These are phyloP conservation scores for Meandrusa payeni DNA, from an alignment of 2,888 invertebrate genomes.

Conservation along the genomic window DNA sequence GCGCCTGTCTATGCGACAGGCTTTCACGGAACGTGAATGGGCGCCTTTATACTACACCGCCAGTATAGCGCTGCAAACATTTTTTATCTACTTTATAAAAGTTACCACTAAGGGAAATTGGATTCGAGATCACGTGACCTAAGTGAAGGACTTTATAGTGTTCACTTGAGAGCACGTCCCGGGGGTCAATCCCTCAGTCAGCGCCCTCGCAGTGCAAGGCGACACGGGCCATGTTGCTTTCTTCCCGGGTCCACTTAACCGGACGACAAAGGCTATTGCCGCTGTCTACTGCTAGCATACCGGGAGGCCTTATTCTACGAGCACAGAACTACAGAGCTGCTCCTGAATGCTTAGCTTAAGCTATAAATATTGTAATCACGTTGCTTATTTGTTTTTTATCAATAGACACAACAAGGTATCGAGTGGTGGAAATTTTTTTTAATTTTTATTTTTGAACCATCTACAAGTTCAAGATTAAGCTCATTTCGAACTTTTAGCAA, in stretches of 20 bases:
- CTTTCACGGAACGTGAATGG: conserved; percentile 69
- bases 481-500: too few relatives aligned
- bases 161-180: too few relatives aligned
- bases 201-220: too few relatives aligned
- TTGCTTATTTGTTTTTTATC: conserved; percentile 42
- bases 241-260: too few relatives aligned
- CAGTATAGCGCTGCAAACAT: conserved; percentile 40
- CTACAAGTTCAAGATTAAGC: too few relatives aligned
- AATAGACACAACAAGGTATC: conserved; percentile 34
- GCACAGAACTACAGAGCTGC: too few relatives aligned
- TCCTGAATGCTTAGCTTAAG: conserved; percentile 61
- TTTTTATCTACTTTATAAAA: conserved; percentile 19
- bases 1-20: conserved; percentile 66
- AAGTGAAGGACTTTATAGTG: conserved; percentile 28
- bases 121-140: conserved; percentile 33
- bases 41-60: conserved; percentile 60
- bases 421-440: background rate
- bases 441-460: too few relatives aligned
- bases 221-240: too few relatives aligned
- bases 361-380: conserved; percentile 63
- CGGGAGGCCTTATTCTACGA: too few relatives aligned
- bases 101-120: conserved; percentile 30
- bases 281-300: too few relatives aligned
- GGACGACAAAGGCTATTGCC: too few relatives aligned
- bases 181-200: too few relatives aligned